Evolutionary conservation across 1,140 invertebrate species (phyloP), one percentile per base, ranked within the genome.

Genomic region (Drosophila ananassae): DNA sequence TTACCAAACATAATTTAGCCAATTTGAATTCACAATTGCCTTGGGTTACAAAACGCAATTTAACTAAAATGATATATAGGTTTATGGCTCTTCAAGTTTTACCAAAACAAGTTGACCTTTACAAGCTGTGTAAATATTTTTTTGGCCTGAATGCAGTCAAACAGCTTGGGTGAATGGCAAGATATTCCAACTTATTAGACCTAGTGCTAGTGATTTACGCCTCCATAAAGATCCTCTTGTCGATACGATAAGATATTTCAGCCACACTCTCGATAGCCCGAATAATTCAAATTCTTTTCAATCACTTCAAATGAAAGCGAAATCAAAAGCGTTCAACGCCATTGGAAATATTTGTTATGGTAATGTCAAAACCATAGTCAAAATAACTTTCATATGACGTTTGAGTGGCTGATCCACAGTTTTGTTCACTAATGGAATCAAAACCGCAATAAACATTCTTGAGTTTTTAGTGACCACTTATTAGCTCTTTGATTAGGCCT

Each of bases 21-120:
- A 17, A 17, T 21, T 44, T 13, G 13, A 17, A 44, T 21, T 7
- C 41, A 44, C 1, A 24, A 24, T 8, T 13, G 9, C 30, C n/a
- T 3, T 13, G 8, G 17, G 25, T 25, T 47, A n/a, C 28, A 64
- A 71, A 57, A 71, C 64, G 64, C 21, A 71, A 63, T 71, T 63
- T 69, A 57, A 22, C 8, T 39, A 28, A 44, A 46, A 58, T 66
- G 50, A 53, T 63, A 82, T 68, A 57, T 84, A 76, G 80, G 80
- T 79, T 83, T 84, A 84, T 85, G 56, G 59, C 77, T 59, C 61
- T 79, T 67, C 56, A 50, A 62, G 73, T 64, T 77, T 77, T 64
- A 68, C 80, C 63, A 58, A 84, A 84, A 84, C 81, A 74, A 44
- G 81, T 84, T 84, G 81, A 84, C 81, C 81, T 84, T 84, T 84